phyloP scores from a whole-genome alignment of 2,797 vertebrate genomes.

The Pseudocheirus occidentalis region DNA sequence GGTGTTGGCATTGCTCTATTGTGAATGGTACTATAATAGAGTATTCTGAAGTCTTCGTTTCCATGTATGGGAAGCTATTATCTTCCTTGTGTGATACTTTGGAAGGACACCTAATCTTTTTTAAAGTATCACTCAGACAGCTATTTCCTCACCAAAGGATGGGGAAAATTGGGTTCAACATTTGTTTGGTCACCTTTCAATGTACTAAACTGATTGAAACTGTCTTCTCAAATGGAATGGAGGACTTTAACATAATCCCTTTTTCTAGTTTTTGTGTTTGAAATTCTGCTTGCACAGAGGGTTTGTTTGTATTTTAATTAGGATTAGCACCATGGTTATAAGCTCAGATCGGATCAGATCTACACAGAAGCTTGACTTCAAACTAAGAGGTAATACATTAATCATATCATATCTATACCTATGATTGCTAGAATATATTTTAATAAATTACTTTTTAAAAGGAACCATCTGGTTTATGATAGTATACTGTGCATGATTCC shows the following conservation, averaged over 20 bases:
- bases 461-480: neutral
- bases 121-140: constrained; percentile 49
- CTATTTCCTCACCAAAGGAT: constrained; percentile 11
- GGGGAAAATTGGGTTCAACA: constrained; percentile 33
- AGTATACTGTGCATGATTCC: neutral
- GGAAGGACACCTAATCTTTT: constrained; percentile 11
- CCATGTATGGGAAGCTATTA: constrained; percentile 5
- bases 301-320: constrained; percentile 21
- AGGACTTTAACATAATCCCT: neutral
- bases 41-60: neutral
- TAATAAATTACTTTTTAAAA: constrained; percentile 25
- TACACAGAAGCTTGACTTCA: constrained; percentile 48
- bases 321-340: constrained; percentile 30
- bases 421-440: neutral
- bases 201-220: constrained; percentile 35
- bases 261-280: constrained; percentile 30
- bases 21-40: neutral
- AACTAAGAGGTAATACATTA: constrained; percentile 19
- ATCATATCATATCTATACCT: constrained; percentile 14
- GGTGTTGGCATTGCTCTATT: neutral
- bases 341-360: neutral
- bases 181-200: constrained; percentile 38
- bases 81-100: neutral
- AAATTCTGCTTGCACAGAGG: constrained; percentile 24
- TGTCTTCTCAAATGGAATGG: neutral